These are phyloP conservation scores for Xestoiulus laeticollis DNA, from an alignment of 2,888 invertebrate genomes.

Conservation along the genomic window DNA sequence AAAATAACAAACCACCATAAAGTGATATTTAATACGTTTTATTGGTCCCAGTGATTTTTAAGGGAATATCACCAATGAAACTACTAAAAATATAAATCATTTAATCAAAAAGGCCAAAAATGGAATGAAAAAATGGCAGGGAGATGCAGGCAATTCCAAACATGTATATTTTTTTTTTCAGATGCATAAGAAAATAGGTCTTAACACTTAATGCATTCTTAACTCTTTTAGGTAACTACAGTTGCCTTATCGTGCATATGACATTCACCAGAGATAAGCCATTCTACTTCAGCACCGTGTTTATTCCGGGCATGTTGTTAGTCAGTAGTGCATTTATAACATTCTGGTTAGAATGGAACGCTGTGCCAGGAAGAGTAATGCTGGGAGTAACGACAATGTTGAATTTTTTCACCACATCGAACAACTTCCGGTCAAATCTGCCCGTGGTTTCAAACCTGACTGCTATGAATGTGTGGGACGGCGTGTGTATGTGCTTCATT, in stretches of 20 bases:
- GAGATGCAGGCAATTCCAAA: too few species aligned
- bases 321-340: slow-evolving; percentile 97
- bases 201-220: too few species aligned
- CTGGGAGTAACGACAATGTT: slow-evolving; percentile 98
- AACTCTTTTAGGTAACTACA: slow-evolving; percentile 83
- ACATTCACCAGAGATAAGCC: slow-evolving; percentile 95
- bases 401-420: slow-evolving; percentile 91
- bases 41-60: too few species aligned
- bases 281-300: slow-evolving; percentile 96
- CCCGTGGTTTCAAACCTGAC: slow-evolving; percentile 94
- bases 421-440: slow-evolving; percentile 71
- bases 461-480: slow-evolving; percentile 97
- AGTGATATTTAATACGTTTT: too few species aligned
- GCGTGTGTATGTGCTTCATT: slow-evolving; percentile 96
- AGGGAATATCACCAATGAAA: too few species aligned
- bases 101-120: too few species aligned
- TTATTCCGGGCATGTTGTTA: slow-evolving; percentile 95
- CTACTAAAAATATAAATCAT: too few species aligned
- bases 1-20: too few species aligned
- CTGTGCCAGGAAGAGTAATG: slow-evolving; percentile 95
- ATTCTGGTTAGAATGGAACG: slow-evolving; percentile 98
- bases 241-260: slow-evolving; percentile 92
- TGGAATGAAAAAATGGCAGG: too few species aligned
- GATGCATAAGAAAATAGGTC: too few species aligned
- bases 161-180: too few species aligned